Percentiles rank a stretch among this genome's conserved stretches.
Conservation (phyloP, 1,140 invertebrate genomes). For the Macrocentrus cingulum region DNA sequence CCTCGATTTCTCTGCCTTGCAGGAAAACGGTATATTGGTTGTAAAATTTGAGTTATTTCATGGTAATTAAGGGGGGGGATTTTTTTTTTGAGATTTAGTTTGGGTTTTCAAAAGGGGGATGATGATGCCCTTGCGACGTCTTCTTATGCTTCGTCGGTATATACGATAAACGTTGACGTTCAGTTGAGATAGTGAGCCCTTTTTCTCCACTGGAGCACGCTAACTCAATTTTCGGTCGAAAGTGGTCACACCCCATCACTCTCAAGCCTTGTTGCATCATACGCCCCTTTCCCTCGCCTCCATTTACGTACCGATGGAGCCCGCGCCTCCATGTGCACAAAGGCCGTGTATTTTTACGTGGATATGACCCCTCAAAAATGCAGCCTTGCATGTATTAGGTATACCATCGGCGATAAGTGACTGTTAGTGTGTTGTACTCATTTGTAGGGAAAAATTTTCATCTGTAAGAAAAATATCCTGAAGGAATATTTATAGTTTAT, state of each 20-base stretch:
- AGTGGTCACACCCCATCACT: slow-evolving; percentile 32
- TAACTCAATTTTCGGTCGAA: slow-evolving; percentile 35
- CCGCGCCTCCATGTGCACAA: slow-evolving; percentile 20
- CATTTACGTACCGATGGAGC: slow-evolving; percentile 24
- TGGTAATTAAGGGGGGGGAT: too few species aligned
- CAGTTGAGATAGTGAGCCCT: slow-evolving; percentile 11
- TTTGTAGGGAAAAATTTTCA: background rate
- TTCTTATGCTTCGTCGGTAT: slow-evolving; percentile 26
- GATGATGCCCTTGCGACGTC: slow-evolving; percentile 14
- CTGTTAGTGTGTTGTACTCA: too few species aligned
- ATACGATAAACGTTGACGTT: slow-evolving; percentile 24
- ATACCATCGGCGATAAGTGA: slow-evolving; percentile 3
- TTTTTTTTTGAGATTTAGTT: background rate
- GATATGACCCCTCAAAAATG: slow-evolving; percentile 23
- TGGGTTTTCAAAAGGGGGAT: too few species aligned
- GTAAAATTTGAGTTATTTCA: too few species aligned
- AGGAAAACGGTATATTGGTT: too few species aligned
- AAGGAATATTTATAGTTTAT: too few species aligned
- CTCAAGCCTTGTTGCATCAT: background rate
- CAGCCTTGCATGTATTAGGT: background rate
- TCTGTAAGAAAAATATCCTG: background rate
- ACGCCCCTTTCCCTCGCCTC: background rate
- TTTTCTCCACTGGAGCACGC: slow-evolving; percentile 1
- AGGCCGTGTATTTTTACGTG: slow-evolving; percentile 31
- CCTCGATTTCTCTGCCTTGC: too few species aligned